Evolutionary conservation across 2,797 vertebrate genomes (phyloP).

Genomic region (Alfaro cultratus): DNA sequence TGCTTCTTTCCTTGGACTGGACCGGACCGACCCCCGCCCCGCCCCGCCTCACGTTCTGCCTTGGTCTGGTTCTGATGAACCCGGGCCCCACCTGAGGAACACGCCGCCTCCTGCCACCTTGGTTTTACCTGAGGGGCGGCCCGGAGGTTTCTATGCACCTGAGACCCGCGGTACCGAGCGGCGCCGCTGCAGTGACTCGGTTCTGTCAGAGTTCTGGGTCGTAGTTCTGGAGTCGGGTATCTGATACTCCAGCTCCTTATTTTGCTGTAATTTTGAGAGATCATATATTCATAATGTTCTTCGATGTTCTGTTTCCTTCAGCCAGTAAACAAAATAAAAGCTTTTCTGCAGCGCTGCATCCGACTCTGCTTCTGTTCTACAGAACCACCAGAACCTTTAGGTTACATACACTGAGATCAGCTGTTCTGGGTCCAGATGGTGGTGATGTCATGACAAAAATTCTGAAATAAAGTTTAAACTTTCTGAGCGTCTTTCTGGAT

Average conservation of each 20-base stretch:
- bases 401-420: background rate
- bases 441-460: background rate
- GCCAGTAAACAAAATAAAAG: conserved; percentile 78
- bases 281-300: conserved; percentile 77
- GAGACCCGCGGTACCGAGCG: conserved; percentile 16
- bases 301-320: conserved; percentile 65
- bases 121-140: conserved; percentile 21
- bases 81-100: conserved; percentile 49
- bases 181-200: conserved; percentile 70
- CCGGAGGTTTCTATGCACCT: conserved; percentile 48
- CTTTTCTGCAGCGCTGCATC: conserved; percentile 70
- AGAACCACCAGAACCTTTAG: background rate
- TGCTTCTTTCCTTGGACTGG: conserved; percentile 24
- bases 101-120: conserved; percentile 12
- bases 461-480: no score
- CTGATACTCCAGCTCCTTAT: conserved; percentile 32
- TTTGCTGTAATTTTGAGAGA: conserved; percentile 70
- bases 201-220: conserved; percentile 43
- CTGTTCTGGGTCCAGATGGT: background rate
- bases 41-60: conserved; percentile 43
- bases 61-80: conserved; percentile 42
- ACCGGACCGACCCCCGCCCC: conserved; percentile 1
- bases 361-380: background rate
- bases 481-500: no score
- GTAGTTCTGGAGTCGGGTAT: conserved; percentile 19